A percentile compares a stretch with the other conserved stretches of the same genome.
phyloP scores from a whole-genome alignment of 2,888 invertebrate species.

The Oxycera nigricornis region DNA sequence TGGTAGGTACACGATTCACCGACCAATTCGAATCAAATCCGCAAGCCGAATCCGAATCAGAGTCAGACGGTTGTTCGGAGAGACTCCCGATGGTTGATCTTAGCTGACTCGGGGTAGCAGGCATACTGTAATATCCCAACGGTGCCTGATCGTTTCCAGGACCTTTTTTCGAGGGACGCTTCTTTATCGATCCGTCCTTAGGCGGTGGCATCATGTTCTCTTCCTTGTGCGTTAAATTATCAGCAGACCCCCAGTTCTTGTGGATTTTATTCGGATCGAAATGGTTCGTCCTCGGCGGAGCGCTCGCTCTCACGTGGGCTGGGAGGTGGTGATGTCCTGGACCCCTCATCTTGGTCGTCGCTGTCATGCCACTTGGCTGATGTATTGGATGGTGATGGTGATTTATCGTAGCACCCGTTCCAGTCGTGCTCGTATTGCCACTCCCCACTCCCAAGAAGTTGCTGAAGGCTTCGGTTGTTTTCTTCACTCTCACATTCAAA shows the following conservation, averaged over 20 bases:
- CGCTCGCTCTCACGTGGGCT: conserved; percentile 53
- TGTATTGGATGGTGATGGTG: conserved; percentile 57
- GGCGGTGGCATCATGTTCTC: conserved; percentile 74
- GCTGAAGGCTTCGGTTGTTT: conserved; percentile 91
- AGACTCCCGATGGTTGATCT: conserved; percentile 57
- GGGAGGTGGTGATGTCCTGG: conserved; percentile 51
- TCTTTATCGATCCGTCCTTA: conserved; percentile 71
- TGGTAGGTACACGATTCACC: conserved; percentile 48
- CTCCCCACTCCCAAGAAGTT: conserved; percentile 83
- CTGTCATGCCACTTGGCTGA: conserved; percentile 48
- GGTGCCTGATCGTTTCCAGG: conserved; percentile 56
- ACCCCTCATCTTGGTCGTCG: conserved; percentile 32
- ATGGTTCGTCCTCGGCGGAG: conserved; percentile 56
- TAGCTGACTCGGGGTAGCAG: conserved; percentile 72
- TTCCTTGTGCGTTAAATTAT: conserved; percentile 77
- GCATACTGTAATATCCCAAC: conserved; percentile 68
- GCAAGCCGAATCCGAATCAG: conserved; percentile 87
- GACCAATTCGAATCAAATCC: conserved; percentile 83
- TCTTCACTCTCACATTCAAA: conserved; percentile 89
- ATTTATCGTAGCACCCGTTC: conserved; percentile 60
- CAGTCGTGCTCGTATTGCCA: conserved; percentile 61
- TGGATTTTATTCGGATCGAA: conserved; percentile 71
- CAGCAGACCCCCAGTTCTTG: conserved; percentile 90
- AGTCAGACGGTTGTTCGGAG: conserved; percentile 67
- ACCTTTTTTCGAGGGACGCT: conserved; percentile 71